These are phyloP conservation scores for Thalassoma bifasciatum DNA, from an alignment of 2,113 vertebrate genomes.

Conservation along the genomic window DNA sequence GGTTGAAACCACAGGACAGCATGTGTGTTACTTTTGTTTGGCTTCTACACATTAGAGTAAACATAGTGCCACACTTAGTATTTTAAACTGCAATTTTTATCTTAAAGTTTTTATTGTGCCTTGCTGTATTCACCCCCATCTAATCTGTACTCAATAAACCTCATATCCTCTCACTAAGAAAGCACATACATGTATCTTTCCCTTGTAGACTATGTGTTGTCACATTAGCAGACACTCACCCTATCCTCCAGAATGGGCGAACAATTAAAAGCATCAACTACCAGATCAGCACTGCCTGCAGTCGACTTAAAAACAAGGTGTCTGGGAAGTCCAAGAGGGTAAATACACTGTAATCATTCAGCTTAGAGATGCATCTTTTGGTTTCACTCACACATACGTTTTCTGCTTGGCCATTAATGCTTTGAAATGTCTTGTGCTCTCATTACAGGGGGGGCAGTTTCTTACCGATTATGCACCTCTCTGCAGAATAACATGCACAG, in stretches of 20 bases:
- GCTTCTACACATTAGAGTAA: no score
- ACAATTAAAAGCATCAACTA: conserved; percentile 91
- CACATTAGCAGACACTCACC: conserved; percentile 94
- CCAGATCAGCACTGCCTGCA: conserved; percentile 96
- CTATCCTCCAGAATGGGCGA: conserved; percentile 90
- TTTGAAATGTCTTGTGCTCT: neutral
- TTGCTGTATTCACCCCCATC: no score
- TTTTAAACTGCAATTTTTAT: no score
- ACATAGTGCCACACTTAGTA: no score
- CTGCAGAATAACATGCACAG: conserved; percentile 92
- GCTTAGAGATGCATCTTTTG: no score
- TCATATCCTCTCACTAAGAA: neutral
- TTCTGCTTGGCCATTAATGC: neutral
- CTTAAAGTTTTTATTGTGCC: no score
- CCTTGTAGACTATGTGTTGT: conserved; percentile 91
- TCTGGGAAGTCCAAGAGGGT: conserved; percentile 98
- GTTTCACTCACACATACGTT: neutral
- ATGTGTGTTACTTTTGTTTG: no score
- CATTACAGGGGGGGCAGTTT: conserved; percentile 92
- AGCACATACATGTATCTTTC: conserved; percentile 6
- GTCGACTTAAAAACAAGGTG: conserved; percentile 96
- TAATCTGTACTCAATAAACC: neutral
- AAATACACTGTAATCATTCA: conserved; percentile 8
- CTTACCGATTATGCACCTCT: conserved; percentile 95
- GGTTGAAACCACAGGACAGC: no score